Evolutionary conservation across 2,888 invertebrate species (phyloP), one percentile per base, ranked within the genome.

Genomic region (Pachydiplax longipennis): DNA sequence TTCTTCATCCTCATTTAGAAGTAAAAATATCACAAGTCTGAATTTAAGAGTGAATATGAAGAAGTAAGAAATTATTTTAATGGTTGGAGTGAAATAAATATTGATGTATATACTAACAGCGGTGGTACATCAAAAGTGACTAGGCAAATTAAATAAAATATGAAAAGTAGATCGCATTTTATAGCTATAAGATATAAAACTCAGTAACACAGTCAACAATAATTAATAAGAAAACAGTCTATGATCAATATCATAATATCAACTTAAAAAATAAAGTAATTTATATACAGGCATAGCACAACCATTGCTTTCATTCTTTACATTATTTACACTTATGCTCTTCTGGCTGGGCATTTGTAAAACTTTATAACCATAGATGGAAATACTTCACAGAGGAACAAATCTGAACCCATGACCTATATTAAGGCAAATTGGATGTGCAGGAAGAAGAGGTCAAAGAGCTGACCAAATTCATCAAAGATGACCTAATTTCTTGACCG

Each of bases 401-500:
- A 22, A 6, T 22, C 10, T 87, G 22, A 87, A 35, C 87, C 61
- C n/a, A 31, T 12, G 58, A 37, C 35, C 37, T 87, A 8, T 40
- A 65, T 61, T 87, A 87, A 87, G 87, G 87, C 87, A 87, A n/a
- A 61, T 87, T 87, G 87, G 87, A 87, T 22, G 87, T 87, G 87
- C 61, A n/a, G 22, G 87, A 87, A 8, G 87, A 87, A 25, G 87
- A 65, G 35, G 87, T 61, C 37, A 61, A 61, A 2, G 87, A 65
- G 61, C 87, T 65, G 37, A 65, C 87, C 87, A 91, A 61, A 40
- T 90, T 91, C 93, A 94, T 93, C 13, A 95, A 93, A 91, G 94
- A 94, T 40, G 93, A 93, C 90, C 93, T 93, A 90, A 95, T 95
- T 93, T 95, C 95, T 91, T 95, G 94, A 91, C 94, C 95, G 65